Percentiles rank a stretch among this genome's conserved stretches.
Conservation (phyloP, 2,888 invertebrate genomes). For the Clivina fossor region DNA sequence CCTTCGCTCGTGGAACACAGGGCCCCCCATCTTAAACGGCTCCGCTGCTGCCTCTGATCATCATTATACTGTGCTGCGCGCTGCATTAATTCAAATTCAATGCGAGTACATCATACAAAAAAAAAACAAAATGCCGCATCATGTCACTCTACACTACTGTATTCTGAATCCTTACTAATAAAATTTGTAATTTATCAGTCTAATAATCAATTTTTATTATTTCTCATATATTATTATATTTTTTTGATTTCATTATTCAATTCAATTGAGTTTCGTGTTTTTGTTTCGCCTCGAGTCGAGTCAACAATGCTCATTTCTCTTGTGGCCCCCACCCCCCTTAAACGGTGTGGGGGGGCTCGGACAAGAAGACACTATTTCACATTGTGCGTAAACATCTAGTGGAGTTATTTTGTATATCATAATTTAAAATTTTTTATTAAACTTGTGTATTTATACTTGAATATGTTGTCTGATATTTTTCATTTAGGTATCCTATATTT, state of each 20-base stretch:
- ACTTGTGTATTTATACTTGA: conserved; percentile 34
- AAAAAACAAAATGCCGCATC: conserved; percentile 27
- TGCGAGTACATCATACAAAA: conserved; percentile 11
- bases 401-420: conserved; percentile 34
- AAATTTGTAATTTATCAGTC: conserved; percentile 35
- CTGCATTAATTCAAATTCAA: not conserved
- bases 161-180: conserved; percentile 34
- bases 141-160: conserved; percentile 33
- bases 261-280: not conserved
- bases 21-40: conserved; percentile 20
- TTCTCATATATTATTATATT: conserved; percentile 28
- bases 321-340: conserved; percentile 13
- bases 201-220: conserved; percentile 22
- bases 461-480: conserved; percentile 15
- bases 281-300: not conserved
- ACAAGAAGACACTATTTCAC: conserved; percentile 29
- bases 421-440: conserved; percentile 35
- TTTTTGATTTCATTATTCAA: conserved; percentile 11
- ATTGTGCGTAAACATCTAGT: conserved; percentile 26
- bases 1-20: conserved; percentile 10
- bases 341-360: no score
- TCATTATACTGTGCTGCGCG: not conserved
- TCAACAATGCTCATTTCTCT: no score
- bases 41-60: conserved; percentile 29
- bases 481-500: no score